Evolutionary conservation across 1,140 invertebrate species (phyloP), one percentile per base, ranked within the genome.

Genomic region (Drosophila navojoa): DNA sequence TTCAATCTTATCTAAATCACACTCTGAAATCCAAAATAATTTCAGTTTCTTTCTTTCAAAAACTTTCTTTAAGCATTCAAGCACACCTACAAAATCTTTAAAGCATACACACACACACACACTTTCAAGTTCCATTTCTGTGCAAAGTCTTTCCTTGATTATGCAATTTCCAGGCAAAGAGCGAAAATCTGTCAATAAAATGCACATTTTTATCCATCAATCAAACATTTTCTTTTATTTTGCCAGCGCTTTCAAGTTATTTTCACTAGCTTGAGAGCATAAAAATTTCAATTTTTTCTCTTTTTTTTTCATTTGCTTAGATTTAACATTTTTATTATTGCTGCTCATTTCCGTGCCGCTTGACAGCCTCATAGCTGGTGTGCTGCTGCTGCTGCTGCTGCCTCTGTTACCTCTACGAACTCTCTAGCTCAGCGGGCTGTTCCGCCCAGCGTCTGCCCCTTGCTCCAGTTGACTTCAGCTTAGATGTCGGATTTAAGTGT

Each of bases 401-500:
- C 27, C 5, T 6, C 4, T 29, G 27, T 1, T 29, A n/a, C 11
- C 29, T 38, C 42, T 45, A 38, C 4, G 5, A 5, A 5, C 38
- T 6, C 35, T 32, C 32, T 25, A 9, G 35, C 38, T 6, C 15
- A 40, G 5, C 45, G 35, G 44, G 6, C 22, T 58, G 49, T 22
- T 60, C 42, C 15, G 11, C 29, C 32, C 35, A 16, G 13, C 5
- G 32, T 16, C 54, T 32, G 15, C 40, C 35, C n/a, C 44, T 52
- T 50, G 19, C 54, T 64, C 27, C 19, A 45, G 76, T 77, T 89
- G 84, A 84, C 79, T 87, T 84, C 66, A 45, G 72, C 85, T 71
- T 77, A 69, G 76, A 79, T 69, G 90, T 68, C 61, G 79, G 84
- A 82, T 89, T 90, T 90, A 90, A 90, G 89, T 90, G 89, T 89